Base-by-base conservation (phyloP, 2,113 vertebrate species). In the Cheilinus undulatus region DNA sequence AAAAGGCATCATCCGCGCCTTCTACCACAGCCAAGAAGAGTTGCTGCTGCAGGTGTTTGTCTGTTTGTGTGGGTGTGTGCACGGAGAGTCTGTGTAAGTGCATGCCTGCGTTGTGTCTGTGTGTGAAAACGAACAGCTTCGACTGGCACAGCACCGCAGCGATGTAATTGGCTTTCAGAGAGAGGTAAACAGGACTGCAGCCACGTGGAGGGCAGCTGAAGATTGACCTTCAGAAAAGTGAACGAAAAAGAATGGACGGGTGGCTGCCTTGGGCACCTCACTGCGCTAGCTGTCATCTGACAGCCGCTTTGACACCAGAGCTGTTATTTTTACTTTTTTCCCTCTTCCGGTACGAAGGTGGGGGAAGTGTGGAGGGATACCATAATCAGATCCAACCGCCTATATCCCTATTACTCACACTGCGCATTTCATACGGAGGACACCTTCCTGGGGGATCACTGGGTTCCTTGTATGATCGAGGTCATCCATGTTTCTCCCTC, bases 171-270 rank as follows among this genome's bases (percentile, higher is more conserved):
- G 86, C 79, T 89, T 91, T 93, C 69, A 86, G 85, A 88, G 86
- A 78, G 84, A 77, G 76, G 86, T 84, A 92, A 95, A 92, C 66
- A 89, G 66, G 85, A 88, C 92, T 51, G 24, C 59, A 81, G 89
- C 86, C 90, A 91, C 79, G 78, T 64, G 83, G 54, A 88, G 85
- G 76, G 60, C 81, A 69, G 84, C 67, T 82, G 88, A 78, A 74
- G 91, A 84, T 82, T 94, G 95, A 95, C 93, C 93, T 95, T 94
- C 91, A 89, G 87, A 73, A 69, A 75, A 71, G 82, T 15, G 24
- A 72, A 38, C n/a, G 45, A 65, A 79, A 76, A 75, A 61, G 61
- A 40, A 19, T 5, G 46, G 62, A 74, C 53, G 28, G 65, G 63
- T 60, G 54, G 63, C 69, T 74, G 93, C 93, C 91, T 73, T 49